Evolutionary conservation across 2,888 invertebrate genomes (phyloP).

Genomic region (Rhodophaea formosa): DNA sequence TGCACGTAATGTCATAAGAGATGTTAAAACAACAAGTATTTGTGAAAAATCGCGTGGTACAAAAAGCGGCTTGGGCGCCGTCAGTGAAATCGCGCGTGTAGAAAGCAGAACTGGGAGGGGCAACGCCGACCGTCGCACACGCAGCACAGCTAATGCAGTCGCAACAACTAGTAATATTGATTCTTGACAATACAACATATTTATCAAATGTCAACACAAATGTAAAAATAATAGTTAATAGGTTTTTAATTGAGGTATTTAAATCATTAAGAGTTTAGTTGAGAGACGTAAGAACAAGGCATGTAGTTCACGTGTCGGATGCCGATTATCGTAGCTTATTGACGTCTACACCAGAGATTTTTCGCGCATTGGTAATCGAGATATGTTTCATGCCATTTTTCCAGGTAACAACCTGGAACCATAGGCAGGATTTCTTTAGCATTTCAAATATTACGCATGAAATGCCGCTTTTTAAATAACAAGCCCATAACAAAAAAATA

Average conservation of each 20-base stretch:
- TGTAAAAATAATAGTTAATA: neutral
- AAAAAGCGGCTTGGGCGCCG: constrained; percentile 52
- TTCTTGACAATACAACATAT: constrained; percentile 1
- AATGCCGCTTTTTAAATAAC: too few species aligned
- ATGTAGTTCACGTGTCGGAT: too few species aligned
- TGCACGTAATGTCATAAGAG: constrained; percentile 37
- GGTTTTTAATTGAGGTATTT: constrained; percentile 29
- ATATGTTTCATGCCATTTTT: too few species aligned
- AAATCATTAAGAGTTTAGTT: too few species aligned
- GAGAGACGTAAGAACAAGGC: too few species aligned
- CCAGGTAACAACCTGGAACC: too few species aligned
- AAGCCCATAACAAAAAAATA: constrained; percentile 12
- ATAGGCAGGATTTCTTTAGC: too few species aligned
- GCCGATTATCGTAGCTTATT: too few species aligned
- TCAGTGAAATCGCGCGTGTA: constrained; percentile 79
- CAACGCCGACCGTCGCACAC: constrained; percentile 45
- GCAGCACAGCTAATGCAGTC: constrained; percentile 49
- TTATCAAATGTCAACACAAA: neutral
- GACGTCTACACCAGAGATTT: too few species aligned
- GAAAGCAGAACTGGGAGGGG: constrained; percentile 78
- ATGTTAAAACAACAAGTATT: constrained; percentile 54
- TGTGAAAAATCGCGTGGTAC: constrained; percentile 65
- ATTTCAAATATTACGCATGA: too few species aligned
- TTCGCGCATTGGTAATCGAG: too few species aligned
- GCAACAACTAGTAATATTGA: constrained; percentile 38